These are phyloP conservation scores for Reinhardtius hippoglossoides DNA, from an alignment of 2,113 vertebrate species.

Conservation along the genomic window DNA sequence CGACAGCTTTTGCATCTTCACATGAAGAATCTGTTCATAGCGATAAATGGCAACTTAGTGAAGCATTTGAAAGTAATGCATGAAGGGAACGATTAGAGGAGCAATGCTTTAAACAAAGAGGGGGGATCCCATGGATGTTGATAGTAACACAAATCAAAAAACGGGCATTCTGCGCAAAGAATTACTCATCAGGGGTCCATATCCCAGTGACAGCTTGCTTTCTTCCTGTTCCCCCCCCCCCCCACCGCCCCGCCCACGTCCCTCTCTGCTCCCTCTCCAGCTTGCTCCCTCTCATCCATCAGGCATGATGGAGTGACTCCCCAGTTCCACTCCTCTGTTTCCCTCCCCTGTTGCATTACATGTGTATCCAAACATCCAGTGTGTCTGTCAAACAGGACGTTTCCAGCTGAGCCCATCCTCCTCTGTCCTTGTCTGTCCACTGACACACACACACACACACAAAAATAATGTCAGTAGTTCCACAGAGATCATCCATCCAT, in stretches of 20 bases:
- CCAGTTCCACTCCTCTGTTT: neutral
- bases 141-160: constrained; percentile 52
- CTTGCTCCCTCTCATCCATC: constrained; percentile 55
- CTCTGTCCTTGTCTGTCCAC: constrained; percentile 48
- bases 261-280: constrained; percentile 5
- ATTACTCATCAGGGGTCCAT: constrained; percentile 28
- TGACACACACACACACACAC: neutral
- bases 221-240: constrained; percentile 2
- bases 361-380: constrained; percentile 53
- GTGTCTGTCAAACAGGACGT: constrained; percentile 68
- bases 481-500: constrained; percentile 6
- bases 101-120: neutral
- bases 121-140: constrained; percentile 8
- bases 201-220: constrained; percentile 33
- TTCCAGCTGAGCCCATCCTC: constrained; percentile 59
- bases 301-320: constrained; percentile 62
- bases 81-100: constrained; percentile 8
- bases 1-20: too few relatives aligned
- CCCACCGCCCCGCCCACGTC: neutral
- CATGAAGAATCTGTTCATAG: too few relatives aligned
- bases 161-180: constrained; percentile 41
- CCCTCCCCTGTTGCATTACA: constrained; percentile 50
- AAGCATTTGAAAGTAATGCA: constrained; percentile 13
- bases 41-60: neutral
- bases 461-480: neutral